Evolutionary conservation across 2,113 vertebrate species (phyloP), one percentile per base, ranked within the genome.

Genomic region (Neoarius graeffei): DNA sequence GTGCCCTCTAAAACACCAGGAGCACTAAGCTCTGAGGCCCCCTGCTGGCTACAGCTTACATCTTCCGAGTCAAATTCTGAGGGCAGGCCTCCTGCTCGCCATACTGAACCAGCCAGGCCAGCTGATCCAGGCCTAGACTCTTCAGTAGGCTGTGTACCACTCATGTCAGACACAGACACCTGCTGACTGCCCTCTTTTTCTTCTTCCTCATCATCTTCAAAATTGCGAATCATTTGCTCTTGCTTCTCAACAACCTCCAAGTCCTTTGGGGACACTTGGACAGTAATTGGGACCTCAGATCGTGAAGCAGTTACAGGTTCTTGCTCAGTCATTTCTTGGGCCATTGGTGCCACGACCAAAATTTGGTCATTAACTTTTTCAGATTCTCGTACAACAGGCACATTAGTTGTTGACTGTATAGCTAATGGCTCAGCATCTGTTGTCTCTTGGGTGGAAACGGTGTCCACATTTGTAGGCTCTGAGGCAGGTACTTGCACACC

Each of bases 51-150:
- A 87, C 93, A 94, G 23, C 95, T 96, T 1, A 95, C 94, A 14
- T 96, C 95, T 86, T 96, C 95, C 13, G 95, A 96, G 91, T 96
- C 95, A 84, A 95, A 89, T 89, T 96, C 95, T 1, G 95, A 95
- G 2, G 92, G 76, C 89, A 95, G 85, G 76, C 93, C 93, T 0
- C 94, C 85, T 0, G 93, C 93, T 80, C 92, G 90, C 94, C 94
- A 95, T 54, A 92, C 84, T 5, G 95, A 93, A 0, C 92, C 92
- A 0, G 88, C 82, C 1, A 87, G 91, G n/a, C 95, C 95, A 2
- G 92, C 95, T 0, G 95, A 96, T 1, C 94, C 95, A 0, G 95
- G 95, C 7, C 93, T 93, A 66, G 95, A 96, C 76, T 96, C 95
- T 81, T 96, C 95, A 0, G 95, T 95, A 27, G 94, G 94, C 89